Percentiles rank a stretch among this genome's conserved stretches.
Conservation (phyloP, 2,113 vertebrate species). For the Macquaria australasica region DNA sequence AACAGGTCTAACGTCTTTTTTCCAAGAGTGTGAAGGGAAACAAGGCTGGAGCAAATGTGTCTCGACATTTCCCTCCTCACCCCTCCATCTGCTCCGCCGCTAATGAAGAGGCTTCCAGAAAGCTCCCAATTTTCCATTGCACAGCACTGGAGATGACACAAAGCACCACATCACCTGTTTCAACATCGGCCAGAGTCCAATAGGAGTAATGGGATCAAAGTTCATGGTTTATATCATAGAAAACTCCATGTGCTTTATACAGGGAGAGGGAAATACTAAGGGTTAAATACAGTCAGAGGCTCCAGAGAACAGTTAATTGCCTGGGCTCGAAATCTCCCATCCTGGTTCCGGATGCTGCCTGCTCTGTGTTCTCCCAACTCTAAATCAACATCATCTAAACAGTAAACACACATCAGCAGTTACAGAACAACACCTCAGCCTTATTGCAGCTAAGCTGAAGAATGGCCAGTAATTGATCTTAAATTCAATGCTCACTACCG, state of each 20-base stretch:
- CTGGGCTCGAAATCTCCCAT: background rate
- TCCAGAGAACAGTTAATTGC: conserved; percentile 1
- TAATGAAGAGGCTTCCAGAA: conserved; percentile 46
- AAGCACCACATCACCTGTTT: conserved; percentile 8
- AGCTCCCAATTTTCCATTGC: conserved; percentile 4
- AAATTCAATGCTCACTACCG: background rate
- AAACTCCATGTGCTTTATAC: background rate
- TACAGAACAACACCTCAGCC: conserved; percentile 3
- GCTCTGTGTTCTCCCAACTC: background rate
- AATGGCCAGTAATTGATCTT: background rate
- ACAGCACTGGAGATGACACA: background rate
- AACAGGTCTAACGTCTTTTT: conserved; percentile 30
- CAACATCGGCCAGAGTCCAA: background rate
- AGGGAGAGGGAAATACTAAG: background rate
- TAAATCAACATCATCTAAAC: conserved; percentile 32
- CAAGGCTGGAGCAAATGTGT: conserved; percentile 61
- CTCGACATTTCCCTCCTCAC: conserved; percentile 52
- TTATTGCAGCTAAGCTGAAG: background rate
- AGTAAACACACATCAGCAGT: conserved; percentile 27
- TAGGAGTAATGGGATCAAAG: background rate
- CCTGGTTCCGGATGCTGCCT: background rate
- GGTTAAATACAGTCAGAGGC: background rate
- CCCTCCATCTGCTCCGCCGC: conserved; percentile 53
- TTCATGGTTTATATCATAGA: background rate
- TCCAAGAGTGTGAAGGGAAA: conserved; percentile 52